These are phyloP conservation scores for Dexiosoma caninum DNA, from an alignment of 2,888 invertebrate species.

Conservation along the genomic window DNA sequence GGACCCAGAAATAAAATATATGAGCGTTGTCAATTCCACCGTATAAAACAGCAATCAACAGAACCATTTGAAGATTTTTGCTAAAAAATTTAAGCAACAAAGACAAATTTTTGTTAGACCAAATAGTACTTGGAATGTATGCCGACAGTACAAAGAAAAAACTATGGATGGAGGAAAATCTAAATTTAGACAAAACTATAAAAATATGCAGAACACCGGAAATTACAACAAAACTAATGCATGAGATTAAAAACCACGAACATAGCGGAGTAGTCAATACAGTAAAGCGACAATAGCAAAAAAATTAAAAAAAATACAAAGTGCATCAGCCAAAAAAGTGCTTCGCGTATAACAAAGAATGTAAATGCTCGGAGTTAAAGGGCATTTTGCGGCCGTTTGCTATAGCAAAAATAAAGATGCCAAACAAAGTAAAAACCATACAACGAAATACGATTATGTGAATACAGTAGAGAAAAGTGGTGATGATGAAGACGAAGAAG, in stretches of 20 bases:
- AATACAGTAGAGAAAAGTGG: no score
- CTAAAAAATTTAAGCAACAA: no score
- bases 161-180: no score
- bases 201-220: neutral
- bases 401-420: neutral
- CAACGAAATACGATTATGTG: no score
- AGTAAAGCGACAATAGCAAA: no score
- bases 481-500: no score
- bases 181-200: neutral
- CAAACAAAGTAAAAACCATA: neutral
- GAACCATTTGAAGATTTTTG: neutral
- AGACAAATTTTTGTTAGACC: neutral
- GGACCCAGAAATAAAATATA: neutral
- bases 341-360: neutral
- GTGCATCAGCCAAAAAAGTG: neutral
- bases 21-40: neutral
- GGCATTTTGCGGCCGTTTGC: no score
- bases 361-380: no score
- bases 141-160: neutral
- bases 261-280: neutral
- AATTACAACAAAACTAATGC: no score
- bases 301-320: neutral
- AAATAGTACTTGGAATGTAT: conserved; percentile 14
- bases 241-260: neutral
- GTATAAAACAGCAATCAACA: neutral